Percentiles rank a stretch among this genome's conserved stretches.
Evolutionary conservation across 1,140 invertebrate species (phyloP).

Genomic region (Drosophila lacertosa): DNA sequence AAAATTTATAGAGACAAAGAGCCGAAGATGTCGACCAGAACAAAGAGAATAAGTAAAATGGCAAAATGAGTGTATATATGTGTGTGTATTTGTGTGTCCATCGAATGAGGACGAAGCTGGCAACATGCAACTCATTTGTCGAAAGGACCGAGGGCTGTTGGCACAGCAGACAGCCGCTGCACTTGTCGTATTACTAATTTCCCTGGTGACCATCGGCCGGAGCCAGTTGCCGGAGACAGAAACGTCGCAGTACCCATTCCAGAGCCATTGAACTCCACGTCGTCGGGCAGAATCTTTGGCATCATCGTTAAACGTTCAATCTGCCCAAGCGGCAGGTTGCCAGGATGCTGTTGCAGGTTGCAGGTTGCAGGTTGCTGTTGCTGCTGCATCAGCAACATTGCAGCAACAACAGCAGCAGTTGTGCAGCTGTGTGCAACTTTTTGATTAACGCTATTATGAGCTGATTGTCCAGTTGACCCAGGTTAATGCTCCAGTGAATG

Average conservation of each 20-base stretch:
- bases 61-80: conserved; percentile 39
- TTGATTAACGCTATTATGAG: conserved; percentile 82
- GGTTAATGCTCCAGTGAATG: conserved; percentile 59
- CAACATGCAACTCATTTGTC: conserved; percentile 76
- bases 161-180: conserved; percentile 49
- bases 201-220: conserved; percentile 70
- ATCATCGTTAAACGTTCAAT: conserved; percentile 67
- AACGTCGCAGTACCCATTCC: conserved; percentile 2
- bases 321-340: conserved; percentile 52
- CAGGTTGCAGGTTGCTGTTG: conserved; percentile 1
- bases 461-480: conserved; percentile 77
- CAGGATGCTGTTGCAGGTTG: conserved; percentile 18
- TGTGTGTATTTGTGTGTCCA: conserved; percentile 29
- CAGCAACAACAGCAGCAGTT: conserved; percentile 32
- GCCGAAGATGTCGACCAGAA: conserved; percentile 47
- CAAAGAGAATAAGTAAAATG: conserved; percentile 76
- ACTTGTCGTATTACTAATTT: conserved; percentile 83
- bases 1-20: conserved; percentile 78
- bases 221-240: conserved; percentile 14
- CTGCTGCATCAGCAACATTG: conserved; percentile 39
- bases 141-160: conserved; percentile 2
- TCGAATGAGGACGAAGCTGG: conserved; percentile 33
- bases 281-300: conserved; percentile 27
- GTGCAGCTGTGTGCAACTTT: conserved; percentile 58
- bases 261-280: conserved; percentile 60